Base-by-base conservation (phyloP, 2,888 invertebrate species). In the Pristionchus mayeri region DNA sequence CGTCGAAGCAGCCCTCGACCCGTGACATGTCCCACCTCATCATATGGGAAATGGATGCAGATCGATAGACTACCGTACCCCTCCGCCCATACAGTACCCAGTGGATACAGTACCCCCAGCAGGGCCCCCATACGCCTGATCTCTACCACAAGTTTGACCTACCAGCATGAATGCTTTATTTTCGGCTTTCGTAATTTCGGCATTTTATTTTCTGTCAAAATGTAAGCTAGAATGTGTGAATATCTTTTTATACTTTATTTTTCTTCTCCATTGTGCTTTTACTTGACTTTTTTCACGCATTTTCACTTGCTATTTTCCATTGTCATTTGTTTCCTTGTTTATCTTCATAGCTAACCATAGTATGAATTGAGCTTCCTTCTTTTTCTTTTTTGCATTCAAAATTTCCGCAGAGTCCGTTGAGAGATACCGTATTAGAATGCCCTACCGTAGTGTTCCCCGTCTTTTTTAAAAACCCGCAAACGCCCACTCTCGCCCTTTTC, bases 1-100 rank as follows among this genome's bases (percentile, higher is more conserved):
- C 34, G 57, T 18, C 78, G n/a, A 30, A 44, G 60, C 85, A 86
- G 13, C 50, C 75, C 67, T 87, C 87, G 7, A 89, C 89, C 21
- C 88, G 91, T 37, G 92, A 92, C 85, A 89, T 92, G 90, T 90
- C 91, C 6, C 92, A 92, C 85, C 75, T 92, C 27, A 91, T 92
- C 67, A 90, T 91, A 63, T 92, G 92, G 92, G 92, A 92, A 86
- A 86, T 90, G 18, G 92, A 92, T 71, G 90, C 90, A 44, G 90
- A 87, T 82, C 82, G 76, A 78, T 78, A 50, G 30, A 27, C 24
- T 81, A 34, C 80, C 54, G 48, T 48, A 76, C 6, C 9, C 44
- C 30, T n/a, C 24, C 34, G 13, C 44, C 48, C 7, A 76, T 24
- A 30, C 30, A 76, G 37, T 76, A n/a, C 24, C 6, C 13, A 37